A percentile compares a stretch with the other conserved stretches of the same genome.
These are phyloP conservation scores for Rhodinocichla rosea DNA, from an alignment of 2,113 vertebrate species.

Conservation along the genomic window DNA sequence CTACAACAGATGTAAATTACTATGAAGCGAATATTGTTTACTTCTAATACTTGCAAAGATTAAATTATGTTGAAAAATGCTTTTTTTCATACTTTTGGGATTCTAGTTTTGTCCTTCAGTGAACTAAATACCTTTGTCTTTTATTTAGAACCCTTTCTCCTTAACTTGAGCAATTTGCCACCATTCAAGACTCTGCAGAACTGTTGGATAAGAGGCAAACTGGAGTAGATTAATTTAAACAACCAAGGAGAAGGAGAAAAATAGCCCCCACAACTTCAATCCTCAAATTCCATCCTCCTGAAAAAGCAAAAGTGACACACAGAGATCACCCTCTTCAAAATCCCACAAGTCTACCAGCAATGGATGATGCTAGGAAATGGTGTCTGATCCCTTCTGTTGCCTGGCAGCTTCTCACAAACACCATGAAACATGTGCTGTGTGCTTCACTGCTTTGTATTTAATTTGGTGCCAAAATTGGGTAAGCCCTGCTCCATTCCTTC, in stretches of 20 bases:
- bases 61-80: not conserved
- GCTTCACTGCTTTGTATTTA: not conserved
- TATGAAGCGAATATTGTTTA: not conserved
- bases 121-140: not conserved
- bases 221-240: not conserved
- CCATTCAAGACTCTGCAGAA: not conserved
- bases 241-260: not conserved
- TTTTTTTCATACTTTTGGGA: not conserved
- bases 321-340: not conserved
- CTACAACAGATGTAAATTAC: not conserved
- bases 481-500: not conserved
- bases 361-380: not conserved
- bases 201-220: not conserved
- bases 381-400: not conserved
- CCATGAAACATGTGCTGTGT: not conserved
- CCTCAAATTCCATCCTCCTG: not conserved
- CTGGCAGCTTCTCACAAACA: not conserved
- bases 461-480: not conserved
- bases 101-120: not conserved
- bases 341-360: not conserved
- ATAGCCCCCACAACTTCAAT: not conserved
- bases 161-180: not conserved
- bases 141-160: not conserved
- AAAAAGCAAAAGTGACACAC: not conserved
- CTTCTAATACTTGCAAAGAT: not conserved